phyloP scores from a whole-genome alignment of 2,113 vertebrate species.

The Alligator mississippiensis region DNA sequence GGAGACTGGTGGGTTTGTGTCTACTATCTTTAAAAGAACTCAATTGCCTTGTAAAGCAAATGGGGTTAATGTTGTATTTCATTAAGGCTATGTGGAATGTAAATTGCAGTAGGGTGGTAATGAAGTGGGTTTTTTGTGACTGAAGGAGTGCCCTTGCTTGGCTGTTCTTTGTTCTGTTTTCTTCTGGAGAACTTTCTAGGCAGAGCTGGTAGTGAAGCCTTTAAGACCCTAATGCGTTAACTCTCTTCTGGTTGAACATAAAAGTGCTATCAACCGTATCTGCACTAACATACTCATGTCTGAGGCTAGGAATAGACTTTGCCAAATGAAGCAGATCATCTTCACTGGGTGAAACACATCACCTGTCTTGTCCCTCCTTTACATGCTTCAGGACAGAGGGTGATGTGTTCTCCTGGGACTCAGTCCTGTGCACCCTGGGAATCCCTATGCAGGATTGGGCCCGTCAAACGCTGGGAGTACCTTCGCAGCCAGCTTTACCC shows the following conservation, averaged over 20 bases:
- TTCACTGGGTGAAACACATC: too few relatives aligned
- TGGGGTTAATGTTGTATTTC: background rate
- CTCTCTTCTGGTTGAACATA: background rate
- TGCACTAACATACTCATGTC: background rate
- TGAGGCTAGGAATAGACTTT: too few relatives aligned
- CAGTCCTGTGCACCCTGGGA: too few relatives aligned
- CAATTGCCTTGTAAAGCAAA: too few relatives aligned
- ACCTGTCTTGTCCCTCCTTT: too few relatives aligned
- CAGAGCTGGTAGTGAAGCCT: background rate
- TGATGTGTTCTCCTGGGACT: too few relatives aligned
- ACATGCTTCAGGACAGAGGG: too few relatives aligned
- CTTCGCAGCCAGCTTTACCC: too few relatives aligned
- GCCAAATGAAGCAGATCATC: too few relatives aligned
- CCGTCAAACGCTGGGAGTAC: too few relatives aligned
- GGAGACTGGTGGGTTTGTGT: background rate
- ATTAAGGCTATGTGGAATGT: background rate
- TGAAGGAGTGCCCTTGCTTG: background rate
- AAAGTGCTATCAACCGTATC: fast-evolving
- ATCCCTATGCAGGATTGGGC: too few relatives aligned
- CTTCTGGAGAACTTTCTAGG: background rate
- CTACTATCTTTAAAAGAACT: background rate
- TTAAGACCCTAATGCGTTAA: background rate
- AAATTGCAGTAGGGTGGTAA: background rate
- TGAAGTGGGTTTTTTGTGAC: background rate
- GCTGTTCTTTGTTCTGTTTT: background rate